phyloP scores from a whole-genome alignment of 2,888 invertebrate genomes.

The Dicycla oo region DNA sequence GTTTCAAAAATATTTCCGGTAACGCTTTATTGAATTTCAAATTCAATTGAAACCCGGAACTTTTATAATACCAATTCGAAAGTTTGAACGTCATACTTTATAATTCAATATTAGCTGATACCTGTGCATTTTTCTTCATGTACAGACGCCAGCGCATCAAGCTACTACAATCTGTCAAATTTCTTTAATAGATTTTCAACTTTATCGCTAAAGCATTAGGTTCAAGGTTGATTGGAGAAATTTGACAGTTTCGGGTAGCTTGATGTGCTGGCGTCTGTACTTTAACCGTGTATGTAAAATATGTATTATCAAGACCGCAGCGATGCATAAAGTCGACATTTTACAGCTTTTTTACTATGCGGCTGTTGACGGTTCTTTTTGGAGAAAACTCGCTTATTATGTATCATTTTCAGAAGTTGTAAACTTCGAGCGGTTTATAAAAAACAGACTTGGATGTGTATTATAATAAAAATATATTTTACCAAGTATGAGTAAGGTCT shows the following conservation, averaged over 20 bases:
- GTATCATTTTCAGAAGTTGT: slow-evolving; percentile 57
- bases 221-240: no score
- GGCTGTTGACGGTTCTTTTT: slow-evolving; percentile 47
- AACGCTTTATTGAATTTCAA: slow-evolving; percentile 30
- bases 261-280: no score
- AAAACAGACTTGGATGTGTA: slow-evolving; percentile 25
- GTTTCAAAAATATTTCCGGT: slow-evolving; percentile 10
- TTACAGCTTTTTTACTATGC: slow-evolving; percentile 63
- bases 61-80: slow-evolving; percentile 10
- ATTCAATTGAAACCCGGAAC: slow-evolving; percentile 24
- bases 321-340: slow-evolving; percentile 58
- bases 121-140: slow-evolving; percentile 29
- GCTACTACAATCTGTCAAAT: no score
- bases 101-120: slow-evolving; percentile 29
- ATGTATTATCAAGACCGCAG: slow-evolving; percentile 54
- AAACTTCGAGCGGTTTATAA: slow-evolving; percentile 54
- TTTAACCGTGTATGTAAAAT: slow-evolving; percentile 45
- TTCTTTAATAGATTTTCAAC: no score
- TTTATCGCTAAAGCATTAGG: no score
- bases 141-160: no score
- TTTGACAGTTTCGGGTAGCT: no score
- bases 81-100: slow-evolving; percentile 29
- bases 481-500: background rate
- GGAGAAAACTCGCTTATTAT: slow-evolving; percentile 56
- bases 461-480: slow-evolving; percentile 20